Conservation (phyloP, 2,888 invertebrate species). For the Lasius platythorax region DNA sequence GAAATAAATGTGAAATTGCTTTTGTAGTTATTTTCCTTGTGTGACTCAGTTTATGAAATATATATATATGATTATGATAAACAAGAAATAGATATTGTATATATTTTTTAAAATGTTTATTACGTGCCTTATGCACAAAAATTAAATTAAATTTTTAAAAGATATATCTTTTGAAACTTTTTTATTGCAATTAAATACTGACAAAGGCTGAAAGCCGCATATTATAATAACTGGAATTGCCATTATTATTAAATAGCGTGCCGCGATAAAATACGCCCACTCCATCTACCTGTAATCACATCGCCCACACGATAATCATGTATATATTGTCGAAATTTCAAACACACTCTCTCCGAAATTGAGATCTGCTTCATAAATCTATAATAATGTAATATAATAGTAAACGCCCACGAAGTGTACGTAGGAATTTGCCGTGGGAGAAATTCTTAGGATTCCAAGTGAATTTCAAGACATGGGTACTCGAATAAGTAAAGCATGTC, state of each 20-base stretch:
- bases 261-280: background rate
- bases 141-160: background rate
- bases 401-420: conserved; percentile 6
- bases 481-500: conserved; percentile 5
- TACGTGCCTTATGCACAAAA: background rate
- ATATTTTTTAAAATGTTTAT: background rate
- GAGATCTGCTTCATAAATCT: background rate
- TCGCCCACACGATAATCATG: background rate
- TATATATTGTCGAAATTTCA: background rate
- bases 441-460: conserved; percentile 3
- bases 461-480: conserved; percentile 7
- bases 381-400: background rate
- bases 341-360: background rate
- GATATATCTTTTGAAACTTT: background rate
- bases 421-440: conserved; percentile 12
- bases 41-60: background rate
- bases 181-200: background rate
- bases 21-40: background rate
- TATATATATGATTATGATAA: background rate
- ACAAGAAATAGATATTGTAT: background rate
- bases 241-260: background rate
- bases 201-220: background rate
- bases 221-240: background rate
- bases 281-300: conserved; percentile 4
- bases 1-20: background rate